Evolutionary conservation across 1,140 invertebrate genomes (phyloP).

Genomic region (Maconellicoccus hirsutus): DNA sequence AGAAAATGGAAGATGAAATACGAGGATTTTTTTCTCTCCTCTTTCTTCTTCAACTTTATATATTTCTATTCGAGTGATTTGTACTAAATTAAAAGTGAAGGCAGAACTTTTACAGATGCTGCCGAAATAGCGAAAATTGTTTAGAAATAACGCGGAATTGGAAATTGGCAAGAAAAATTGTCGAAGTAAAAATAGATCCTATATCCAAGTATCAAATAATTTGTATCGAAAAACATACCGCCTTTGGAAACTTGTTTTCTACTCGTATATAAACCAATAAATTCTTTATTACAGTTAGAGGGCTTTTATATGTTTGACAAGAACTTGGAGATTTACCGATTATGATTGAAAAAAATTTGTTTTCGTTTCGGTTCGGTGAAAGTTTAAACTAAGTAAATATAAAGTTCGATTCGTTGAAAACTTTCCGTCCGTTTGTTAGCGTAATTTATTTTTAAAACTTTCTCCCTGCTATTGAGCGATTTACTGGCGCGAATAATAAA

Average conservation of each 20-base stretch:
- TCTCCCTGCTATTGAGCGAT: background rate
- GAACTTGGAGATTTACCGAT: background rate
- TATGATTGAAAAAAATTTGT: conserved; percentile 4
- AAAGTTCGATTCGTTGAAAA: background rate
- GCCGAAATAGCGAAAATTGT: conserved; percentile 6
- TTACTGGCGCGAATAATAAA: no score
- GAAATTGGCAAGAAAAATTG: conserved; percentile 7
- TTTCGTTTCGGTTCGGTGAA: conserved; percentile 1
- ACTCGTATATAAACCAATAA: conserved; percentile 1
- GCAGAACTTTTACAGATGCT: background rate
- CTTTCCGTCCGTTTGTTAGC: background rate
- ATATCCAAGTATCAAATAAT: background rate
- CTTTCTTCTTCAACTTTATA: background rate
- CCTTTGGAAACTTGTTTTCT: background rate
- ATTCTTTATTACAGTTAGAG: conserved; percentile 5
- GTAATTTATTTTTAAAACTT: conserved; percentile 4
- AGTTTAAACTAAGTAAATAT: conserved; percentile 6
- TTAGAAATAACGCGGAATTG: background rate
- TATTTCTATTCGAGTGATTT: conserved; percentile 9
- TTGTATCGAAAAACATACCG: background rate
- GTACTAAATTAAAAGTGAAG: conserved; percentile 9
- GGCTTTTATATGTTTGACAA: conserved; percentile 4
- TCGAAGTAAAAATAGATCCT: background rate
- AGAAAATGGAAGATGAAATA: conserved; percentile 9
- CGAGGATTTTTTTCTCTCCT: background rate